Percentiles rank a stretch among this genome's conserved stretches.
phyloP scores from a whole-genome alignment of 2,113 vertebrate species.

The Bos javanicus region DNA sequence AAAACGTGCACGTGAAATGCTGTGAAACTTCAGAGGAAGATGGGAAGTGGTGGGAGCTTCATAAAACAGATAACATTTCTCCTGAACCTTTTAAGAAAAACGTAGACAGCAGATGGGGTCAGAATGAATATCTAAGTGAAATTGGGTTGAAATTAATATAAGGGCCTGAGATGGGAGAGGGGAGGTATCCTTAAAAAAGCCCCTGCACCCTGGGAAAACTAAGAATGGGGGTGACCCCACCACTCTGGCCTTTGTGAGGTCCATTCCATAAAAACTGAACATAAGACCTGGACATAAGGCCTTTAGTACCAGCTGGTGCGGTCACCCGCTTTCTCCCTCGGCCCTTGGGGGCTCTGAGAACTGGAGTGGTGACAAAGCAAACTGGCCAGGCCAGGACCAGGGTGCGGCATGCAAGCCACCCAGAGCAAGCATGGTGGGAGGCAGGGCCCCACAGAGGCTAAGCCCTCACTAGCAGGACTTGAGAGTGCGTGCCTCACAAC shows the following conservation, averaged over 20 bases:
- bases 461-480: neutral
- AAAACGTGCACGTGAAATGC: neutral
- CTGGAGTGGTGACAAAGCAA: neutral
- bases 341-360: neutral
- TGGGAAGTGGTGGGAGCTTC: neutral
- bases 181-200: neutral
- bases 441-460: neutral
- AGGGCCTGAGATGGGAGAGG: neutral
- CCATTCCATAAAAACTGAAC: neutral
- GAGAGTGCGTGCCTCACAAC: too few species aligned
- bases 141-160: neutral
- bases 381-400: neutral
- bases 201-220: neutral
- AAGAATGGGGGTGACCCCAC: neutral
- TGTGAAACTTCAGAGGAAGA: neutral
- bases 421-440: neutral
- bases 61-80: neutral
- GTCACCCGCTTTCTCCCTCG: rapidly evolving
- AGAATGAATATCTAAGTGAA: neutral
- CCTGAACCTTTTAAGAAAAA: neutral
- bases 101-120: neutral
- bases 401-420: neutral
- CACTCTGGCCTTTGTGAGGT: neutral
- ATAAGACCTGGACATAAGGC: neutral
- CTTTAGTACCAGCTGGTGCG: neutral